Conservation (phyloP, 2,113 vertebrate species). For the Rallus limicola region DNA sequence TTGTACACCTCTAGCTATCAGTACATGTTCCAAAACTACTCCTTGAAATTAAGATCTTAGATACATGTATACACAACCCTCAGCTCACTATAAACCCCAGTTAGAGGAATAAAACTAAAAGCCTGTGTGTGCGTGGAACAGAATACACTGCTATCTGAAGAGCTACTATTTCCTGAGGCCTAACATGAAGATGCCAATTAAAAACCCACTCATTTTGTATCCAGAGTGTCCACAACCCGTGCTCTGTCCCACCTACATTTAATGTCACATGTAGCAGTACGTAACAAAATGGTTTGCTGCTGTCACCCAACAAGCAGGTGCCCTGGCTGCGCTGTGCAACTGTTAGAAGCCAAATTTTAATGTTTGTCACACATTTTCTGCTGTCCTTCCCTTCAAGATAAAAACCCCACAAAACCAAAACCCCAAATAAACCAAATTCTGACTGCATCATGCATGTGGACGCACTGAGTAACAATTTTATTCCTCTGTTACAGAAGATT, state of each 20-base stretch:
- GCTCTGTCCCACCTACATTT: not conserved
- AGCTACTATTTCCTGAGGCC: not conserved
- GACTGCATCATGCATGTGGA: not conserved
- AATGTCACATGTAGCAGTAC: not conserved
- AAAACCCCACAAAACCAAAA: not conserved
- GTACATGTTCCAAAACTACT: not conserved
- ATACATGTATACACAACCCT: not conserved
- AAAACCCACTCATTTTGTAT: not conserved
- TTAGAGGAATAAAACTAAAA: slow-evolving; percentile 16
- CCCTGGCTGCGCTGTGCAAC: not conserved
- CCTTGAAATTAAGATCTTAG: not conserved
- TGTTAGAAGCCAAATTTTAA: not conserved
- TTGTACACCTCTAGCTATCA: not conserved
- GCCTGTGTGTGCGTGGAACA: not conserved
- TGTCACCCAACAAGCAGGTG: not conserved
- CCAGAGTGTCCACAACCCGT: not conserved
- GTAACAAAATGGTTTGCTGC: not conserved
- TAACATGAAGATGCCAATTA: not conserved
- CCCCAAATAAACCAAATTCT: not conserved
- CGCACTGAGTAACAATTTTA: slow-evolving; percentile 55
- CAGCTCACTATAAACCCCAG: not conserved
- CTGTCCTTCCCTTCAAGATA: not conserved
- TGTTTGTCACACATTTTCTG: not conserved
- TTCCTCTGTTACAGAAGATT: slow-evolving; percentile 84
- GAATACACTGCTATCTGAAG: not conserved